These are phyloP conservation scores for Haemorhous mexicanus DNA, from an alignment of 2,113 vertebrate genomes.

Conservation along the genomic window DNA sequence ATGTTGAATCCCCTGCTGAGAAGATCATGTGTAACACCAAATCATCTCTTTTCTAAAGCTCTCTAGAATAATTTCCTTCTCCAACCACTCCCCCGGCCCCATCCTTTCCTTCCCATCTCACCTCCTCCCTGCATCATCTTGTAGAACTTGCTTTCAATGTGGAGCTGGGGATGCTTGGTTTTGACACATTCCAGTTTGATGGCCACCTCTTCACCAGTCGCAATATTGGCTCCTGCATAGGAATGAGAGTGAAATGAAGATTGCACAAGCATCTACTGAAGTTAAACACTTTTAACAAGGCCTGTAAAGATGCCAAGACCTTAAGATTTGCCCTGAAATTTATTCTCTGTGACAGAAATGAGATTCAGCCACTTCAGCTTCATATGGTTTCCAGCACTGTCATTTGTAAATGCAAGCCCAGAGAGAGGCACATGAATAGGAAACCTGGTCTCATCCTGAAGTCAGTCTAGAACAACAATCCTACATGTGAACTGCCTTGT, in stretches of 20 bases:
- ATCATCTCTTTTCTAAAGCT: background rate
- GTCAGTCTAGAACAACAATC: background rate
- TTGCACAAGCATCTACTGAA: background rate
- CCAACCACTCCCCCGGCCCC: background rate
- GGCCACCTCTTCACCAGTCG: conserved; percentile 94
- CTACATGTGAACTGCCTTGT: background rate
- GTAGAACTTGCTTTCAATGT: conserved; percentile 99
- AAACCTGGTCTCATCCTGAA: background rate
- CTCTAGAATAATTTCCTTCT: background rate
- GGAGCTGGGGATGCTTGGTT: conserved; percentile 95
- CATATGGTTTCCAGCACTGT: background rate
- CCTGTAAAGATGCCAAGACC: background rate
- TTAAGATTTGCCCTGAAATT: background rate
- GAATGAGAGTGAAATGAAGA: background rate
- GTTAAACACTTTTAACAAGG: background rate
- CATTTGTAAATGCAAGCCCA: background rate
- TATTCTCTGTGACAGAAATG: background rate
- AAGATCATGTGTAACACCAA: background rate
- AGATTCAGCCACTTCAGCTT: background rate
- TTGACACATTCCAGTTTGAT: conserved; percentile 98
- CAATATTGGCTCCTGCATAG: conserved; percentile 91
- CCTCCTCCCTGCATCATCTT: conserved; percentile 99
- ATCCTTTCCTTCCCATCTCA: conserved; percentile 60
- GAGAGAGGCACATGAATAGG: background rate
- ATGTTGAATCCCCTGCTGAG: background rate